A percentile compares a stretch with the other conserved stretches of the same genome.
phyloP scores from a whole-genome alignment of 1,140 invertebrate species.

The Thereuonema tuberculata region DNA sequence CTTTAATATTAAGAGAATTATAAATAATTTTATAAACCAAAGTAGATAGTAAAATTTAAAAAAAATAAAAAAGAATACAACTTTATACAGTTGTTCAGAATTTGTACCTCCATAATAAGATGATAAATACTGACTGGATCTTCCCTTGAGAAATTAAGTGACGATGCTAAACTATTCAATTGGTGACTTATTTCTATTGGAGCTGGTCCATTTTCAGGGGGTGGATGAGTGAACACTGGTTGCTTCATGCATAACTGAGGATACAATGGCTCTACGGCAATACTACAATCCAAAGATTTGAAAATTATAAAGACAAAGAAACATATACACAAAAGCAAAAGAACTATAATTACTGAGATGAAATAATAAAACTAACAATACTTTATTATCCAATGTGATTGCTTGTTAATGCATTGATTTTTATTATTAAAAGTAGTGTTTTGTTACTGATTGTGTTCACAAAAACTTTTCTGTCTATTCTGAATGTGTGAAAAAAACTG shows the following conservation, averaged over 20 bases:
- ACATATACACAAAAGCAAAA: constrained; percentile 1
- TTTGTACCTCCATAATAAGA: constrained; percentile 66
- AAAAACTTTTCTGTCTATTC: too few relatives aligned
- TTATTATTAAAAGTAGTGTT: too few relatives aligned
- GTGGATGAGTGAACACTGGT: constrained; percentile 38
- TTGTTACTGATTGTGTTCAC: too few relatives aligned
- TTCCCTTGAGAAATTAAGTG: constrained; percentile 57
- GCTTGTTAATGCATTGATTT: background rate
- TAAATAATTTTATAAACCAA: too few relatives aligned
- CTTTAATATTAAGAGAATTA: too few relatives aligned
- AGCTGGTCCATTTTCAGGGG: constrained; percentile 38
- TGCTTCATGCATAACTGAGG: constrained; percentile 69
- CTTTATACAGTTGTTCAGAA: too few relatives aligned
- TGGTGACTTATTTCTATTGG: constrained; percentile 67
- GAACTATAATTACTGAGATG: constrained; percentile 8
- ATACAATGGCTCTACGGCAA: constrained; percentile 82
- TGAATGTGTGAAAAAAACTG: too few relatives aligned
- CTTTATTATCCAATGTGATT: background rate
- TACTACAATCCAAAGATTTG: constrained; percentile 40
- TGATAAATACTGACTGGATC: constrained; percentile 65
- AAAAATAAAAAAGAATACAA: too few relatives aligned
- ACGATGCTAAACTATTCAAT: constrained; percentile 77
- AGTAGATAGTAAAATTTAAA: too few relatives aligned
- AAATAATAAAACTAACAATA: background rate
- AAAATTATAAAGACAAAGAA: constrained; percentile 13